phyloP scores from a whole-genome alignment of 1,140 invertebrate species.

The Holcopasites calliopsidis region DNA sequence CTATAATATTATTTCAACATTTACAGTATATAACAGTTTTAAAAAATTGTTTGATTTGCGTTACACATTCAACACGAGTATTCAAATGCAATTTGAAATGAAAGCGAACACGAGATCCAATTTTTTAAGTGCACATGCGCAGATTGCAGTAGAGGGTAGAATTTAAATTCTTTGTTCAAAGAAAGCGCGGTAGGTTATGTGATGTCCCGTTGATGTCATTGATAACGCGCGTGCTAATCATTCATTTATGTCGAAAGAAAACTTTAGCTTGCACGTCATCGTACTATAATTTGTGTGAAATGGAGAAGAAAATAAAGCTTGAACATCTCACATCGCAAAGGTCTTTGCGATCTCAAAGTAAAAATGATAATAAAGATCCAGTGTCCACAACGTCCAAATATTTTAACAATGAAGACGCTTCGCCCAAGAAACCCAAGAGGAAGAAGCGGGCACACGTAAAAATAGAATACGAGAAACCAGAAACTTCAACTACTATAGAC shows the following conservation, averaged over 20 bases:
- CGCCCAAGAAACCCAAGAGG: background rate
- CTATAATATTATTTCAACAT: background rate
- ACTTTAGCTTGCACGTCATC: background rate
- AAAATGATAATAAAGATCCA: background rate
- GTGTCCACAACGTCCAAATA: conserved; percentile 61
- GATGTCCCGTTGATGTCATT: background rate
- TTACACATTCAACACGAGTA: no score
- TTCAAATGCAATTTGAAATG: no score
- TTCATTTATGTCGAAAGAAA: background rate
- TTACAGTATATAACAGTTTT: background rate
- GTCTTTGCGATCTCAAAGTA: conserved; percentile 52
- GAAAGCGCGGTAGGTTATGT: conserved; percentile 1
- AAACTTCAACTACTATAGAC: background rate
- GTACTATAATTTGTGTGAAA: conserved; percentile 18
- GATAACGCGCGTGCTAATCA: background rate
- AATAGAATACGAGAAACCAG: conserved; percentile 35
- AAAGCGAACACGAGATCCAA: no score
- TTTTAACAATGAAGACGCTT: conserved; percentile 42
- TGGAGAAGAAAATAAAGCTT: conserved; percentile 66
- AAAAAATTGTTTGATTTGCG: background rate
- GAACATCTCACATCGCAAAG: conserved; percentile 34
- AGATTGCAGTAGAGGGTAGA: background rate
- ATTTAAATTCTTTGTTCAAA: background rate
- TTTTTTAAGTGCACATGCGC: conserved; percentile 13
- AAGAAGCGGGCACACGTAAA: conserved; percentile 56